phyloP scores from a whole-genome alignment of 2,113 vertebrate species.

The Bufo bufo region DNA sequence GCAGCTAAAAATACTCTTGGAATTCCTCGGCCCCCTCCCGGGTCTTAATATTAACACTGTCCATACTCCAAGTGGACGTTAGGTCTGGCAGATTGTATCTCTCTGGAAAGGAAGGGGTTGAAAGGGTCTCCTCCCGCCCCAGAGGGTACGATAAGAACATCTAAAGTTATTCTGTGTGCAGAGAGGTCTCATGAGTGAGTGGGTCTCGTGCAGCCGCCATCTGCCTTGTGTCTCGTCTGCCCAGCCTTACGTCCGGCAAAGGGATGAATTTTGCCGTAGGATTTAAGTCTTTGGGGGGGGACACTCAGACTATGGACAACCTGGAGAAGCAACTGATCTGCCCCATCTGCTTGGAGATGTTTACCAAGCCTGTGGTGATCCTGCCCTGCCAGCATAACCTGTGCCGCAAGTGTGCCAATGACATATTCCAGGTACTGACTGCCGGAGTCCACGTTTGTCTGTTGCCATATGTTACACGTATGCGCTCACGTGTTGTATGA shows the following conservation, averaged over 20 bases:
- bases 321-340: slow-evolving; percentile 86
- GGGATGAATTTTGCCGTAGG: slow-evolving; percentile 85
- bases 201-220: not conserved
- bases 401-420: slow-evolving; percentile 80
- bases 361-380: slow-evolving; percentile 82
- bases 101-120: slow-evolving; percentile 43
- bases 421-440: slow-evolving; percentile 75
- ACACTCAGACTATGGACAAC: slow-evolving; percentile 79
- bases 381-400: slow-evolving; percentile 83
- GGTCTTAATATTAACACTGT: slow-evolving; percentile 65
- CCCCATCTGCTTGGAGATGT: slow-evolving; percentile 81
- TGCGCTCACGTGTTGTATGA: not conserved
- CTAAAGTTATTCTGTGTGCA: slow-evolving; percentile 1
- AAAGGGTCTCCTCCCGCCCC: not conserved
- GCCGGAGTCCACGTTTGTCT: not conserved
- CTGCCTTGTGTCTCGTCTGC: not conserved
- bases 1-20: slow-evolving; percentile 71
- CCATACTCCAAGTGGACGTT: slow-evolving; percentile 35
- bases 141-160: not conserved
- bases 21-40: slow-evolving; percentile 65
- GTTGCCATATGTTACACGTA: not conserved
- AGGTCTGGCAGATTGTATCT: slow-evolving; percentile 17
- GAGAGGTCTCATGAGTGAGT: not conserved
- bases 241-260: slow-evolving; percentile 17
- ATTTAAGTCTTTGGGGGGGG: slow-evolving; percentile 78